Conservation (phyloP, 30 jellyfish, hydroid and myxozoan genomes). For the Hydractinia symbiolongicarpus region DNA sequence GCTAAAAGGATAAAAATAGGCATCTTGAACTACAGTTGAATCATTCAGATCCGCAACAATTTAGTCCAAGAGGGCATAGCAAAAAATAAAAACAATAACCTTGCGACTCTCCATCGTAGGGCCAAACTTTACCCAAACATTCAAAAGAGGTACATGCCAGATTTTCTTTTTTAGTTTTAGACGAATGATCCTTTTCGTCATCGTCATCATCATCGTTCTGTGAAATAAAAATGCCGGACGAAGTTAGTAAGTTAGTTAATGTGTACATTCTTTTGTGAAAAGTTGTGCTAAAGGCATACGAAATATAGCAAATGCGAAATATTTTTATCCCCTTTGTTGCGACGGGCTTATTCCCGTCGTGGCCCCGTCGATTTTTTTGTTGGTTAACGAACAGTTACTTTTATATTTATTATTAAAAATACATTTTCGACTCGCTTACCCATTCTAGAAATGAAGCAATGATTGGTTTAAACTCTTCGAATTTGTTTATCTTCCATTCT, state of each 20-base stretch:
- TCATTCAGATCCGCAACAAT: too few relatives aligned
- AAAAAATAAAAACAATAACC: constrained; percentile 17
- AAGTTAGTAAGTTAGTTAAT: not conserved
- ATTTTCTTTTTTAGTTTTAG: constrained; percentile 38
- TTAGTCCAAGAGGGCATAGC: too few relatives aligned
- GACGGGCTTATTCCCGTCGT: not conserved
- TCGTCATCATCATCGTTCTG: constrained; percentile 19
- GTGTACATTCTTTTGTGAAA: too few relatives aligned
- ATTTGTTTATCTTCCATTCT: constrained; percentile 41
- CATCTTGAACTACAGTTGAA: too few relatives aligned
- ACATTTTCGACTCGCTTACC: constrained; percentile 13
- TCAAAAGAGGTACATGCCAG: constrained; percentile 35
- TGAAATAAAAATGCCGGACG: not conserved
- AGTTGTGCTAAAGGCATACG: too few relatives aligned
- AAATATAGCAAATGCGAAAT: too few relatives aligned
- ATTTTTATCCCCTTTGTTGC: too few relatives aligned
- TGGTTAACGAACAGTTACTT: not conserved
- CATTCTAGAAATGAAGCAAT: constrained; percentile 25
- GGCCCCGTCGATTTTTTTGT: not conserved
- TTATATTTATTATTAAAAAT: not conserved
- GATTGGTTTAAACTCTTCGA: constrained; percentile 32
- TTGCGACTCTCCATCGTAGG: constrained; percentile 41
- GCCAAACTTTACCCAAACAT: constrained; percentile 64
- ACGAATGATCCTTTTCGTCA: constrained; percentile 41
- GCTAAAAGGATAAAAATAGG: too few relatives aligned